Percentiles rank a stretch among this genome's conserved stretches.
These are phyloP conservation scores for Aphidoletes aphidimyza DNA, from an alignment of 2,888 invertebrate genomes.

Conservation along the genomic window DNA sequence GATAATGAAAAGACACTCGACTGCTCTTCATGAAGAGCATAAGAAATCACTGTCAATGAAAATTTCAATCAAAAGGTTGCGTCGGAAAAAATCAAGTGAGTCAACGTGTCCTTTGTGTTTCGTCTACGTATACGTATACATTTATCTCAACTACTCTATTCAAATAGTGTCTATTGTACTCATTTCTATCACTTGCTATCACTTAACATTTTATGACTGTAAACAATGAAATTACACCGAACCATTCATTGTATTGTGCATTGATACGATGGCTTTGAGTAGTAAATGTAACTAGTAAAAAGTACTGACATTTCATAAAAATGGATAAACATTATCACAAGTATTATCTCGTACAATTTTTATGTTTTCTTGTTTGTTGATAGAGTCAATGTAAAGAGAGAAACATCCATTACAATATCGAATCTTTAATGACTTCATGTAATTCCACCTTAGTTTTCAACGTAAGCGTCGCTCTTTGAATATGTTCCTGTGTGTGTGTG, in stretches of 20 bases:
- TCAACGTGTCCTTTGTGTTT: too few species aligned
- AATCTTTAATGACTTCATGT: slow-evolving; percentile 38
- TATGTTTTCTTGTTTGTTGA: neutral
- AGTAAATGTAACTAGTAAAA: too few species aligned
- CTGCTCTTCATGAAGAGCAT: too few species aligned
- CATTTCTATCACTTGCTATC: too few species aligned
- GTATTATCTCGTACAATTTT: neutral
- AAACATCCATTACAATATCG: neutral
- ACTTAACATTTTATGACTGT: neutral
- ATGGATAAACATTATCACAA: neutral
- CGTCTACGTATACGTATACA: too few species aligned
- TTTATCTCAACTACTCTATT: neutral
- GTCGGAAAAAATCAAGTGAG: too few species aligned
- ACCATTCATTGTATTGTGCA: neutral
- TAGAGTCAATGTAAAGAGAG: neutral
- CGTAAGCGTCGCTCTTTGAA: too few species aligned
- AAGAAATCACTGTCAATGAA: too few species aligned
- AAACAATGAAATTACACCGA: neutral
- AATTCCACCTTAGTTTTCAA: too few species aligned
- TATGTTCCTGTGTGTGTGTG: neutral
- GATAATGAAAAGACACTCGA: too few species aligned
- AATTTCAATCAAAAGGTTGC: too few species aligned
- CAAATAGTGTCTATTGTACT: neutral
- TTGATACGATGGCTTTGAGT: neutral
- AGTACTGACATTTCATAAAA: too few species aligned